Evolutionary conservation across 2,113 vertebrate genomes (phyloP).

Genomic region (Malurus alboscapulatus): DNA sequence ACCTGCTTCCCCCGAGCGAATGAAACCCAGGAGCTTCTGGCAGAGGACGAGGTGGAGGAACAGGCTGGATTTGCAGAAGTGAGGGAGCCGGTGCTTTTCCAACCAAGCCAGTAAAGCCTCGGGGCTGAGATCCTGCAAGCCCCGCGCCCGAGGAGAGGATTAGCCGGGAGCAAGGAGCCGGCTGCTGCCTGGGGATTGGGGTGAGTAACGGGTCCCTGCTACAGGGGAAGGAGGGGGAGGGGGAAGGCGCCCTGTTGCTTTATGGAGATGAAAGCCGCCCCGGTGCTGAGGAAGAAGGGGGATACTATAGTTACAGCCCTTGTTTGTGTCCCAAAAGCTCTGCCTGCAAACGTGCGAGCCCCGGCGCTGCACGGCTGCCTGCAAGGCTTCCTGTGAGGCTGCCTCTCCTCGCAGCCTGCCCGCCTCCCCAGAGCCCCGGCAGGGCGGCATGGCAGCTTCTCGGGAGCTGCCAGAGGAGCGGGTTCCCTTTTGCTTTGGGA

Average conservation of each 20-base stretch:
- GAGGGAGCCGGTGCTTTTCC: constrained; percentile 70
- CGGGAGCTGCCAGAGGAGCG: not conserved
- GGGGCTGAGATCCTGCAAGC: constrained; percentile 53
- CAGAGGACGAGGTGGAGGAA: constrained; percentile 75
- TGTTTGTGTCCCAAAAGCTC: fast-evolving
- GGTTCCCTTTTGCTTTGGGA: not conserved
- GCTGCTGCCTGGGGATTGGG: not conserved
- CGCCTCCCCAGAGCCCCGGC: not conserved
- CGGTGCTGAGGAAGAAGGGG: not conserved
- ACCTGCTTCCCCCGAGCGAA: constrained; percentile 73
- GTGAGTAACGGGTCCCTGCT: constrained; percentile 19
- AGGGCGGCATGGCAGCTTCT: not conserved
- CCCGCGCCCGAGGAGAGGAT: not conserved
- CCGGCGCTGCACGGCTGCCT: not conserved
- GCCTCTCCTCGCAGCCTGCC: not conserved
- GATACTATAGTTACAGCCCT: not conserved
- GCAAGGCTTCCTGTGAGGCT: not conserved
- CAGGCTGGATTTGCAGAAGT: constrained; percentile 77
- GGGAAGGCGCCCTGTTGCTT: not conserved
- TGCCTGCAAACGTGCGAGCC: not conserved
- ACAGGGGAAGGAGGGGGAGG: not conserved
- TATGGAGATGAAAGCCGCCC: not conserved
- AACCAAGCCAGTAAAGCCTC: constrained; percentile 71
- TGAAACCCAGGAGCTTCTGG: constrained; percentile 68
- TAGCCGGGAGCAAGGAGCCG: not conserved